These are phyloP conservation scores for Lethocerus indicus DNA, from an alignment of 1,140 invertebrate species.

Conservation along the genomic window DNA sequence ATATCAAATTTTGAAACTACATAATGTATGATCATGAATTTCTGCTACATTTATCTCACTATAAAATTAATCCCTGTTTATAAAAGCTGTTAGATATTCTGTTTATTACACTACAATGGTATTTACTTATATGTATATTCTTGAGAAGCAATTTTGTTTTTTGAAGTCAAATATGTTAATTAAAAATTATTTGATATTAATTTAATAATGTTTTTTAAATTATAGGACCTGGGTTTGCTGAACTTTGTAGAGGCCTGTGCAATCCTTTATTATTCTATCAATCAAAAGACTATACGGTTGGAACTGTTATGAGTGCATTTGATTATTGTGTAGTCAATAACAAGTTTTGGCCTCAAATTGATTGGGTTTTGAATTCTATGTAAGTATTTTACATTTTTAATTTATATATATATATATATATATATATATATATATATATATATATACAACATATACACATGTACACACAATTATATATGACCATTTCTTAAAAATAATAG, in stretches of 20 bases:
- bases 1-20: no score
- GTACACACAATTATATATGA: background rate
- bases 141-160: no score
- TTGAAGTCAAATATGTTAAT: no score
- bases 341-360: slow-evolving; percentile 30
- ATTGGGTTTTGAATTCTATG: slow-evolving; percentile 34
- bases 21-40: no score
- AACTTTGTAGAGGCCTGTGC: slow-evolving; percentile 29
- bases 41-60: no score
- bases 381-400: slow-evolving; percentile 21
- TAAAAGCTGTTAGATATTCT: no score
- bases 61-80: no score
- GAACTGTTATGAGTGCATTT: slow-evolving; percentile 32
- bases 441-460: background rate
- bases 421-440: background rate
- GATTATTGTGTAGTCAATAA: slow-evolving; percentile 28
- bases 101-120: no score
- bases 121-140: no score
- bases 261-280: slow-evolving; percentile 34
- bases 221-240: slow-evolving; percentile 29
- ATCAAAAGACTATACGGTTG: slow-evolving; percentile 25
- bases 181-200: no score
- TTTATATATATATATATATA: background rate
- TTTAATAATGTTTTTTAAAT: slow-evolving; percentile 18
- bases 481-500: no score